These are phyloP conservation scores for Micromesistius poutassou DNA, from an alignment of 2,797 vertebrate genomes.

Conservation along the genomic window DNA sequence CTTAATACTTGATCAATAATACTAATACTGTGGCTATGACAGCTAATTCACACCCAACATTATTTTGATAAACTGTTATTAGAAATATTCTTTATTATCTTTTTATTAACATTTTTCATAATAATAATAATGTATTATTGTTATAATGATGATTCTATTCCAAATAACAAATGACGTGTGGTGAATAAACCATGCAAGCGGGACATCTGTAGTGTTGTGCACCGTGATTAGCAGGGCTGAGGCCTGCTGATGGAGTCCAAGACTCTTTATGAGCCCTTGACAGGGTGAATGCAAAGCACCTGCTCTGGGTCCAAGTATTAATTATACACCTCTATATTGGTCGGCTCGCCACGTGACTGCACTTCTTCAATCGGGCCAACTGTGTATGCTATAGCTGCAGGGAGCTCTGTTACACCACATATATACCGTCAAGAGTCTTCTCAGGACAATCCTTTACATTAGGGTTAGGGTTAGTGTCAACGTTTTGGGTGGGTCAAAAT, in stretches of 20 bases:
- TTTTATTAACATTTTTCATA: not conserved
- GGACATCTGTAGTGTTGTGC: slow-evolving; percentile 15
- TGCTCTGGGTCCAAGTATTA: slow-evolving; percentile 50
- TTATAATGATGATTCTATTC: not conserved
- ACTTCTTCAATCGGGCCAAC: slow-evolving; percentile 30
- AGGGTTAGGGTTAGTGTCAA: too few species aligned
- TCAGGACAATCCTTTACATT: not conserved
- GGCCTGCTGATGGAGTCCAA: slow-evolving; percentile 37
- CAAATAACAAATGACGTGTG: slow-evolving; percentile 7
- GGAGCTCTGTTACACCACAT: not conserved
- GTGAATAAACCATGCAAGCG: not conserved
- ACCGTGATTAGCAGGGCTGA: slow-evolving; percentile 39
- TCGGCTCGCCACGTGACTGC: slow-evolving; percentile 43
- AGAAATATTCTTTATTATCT: not conserved
- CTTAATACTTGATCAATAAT: not conserved
- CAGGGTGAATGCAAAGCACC: slow-evolving; percentile 42
- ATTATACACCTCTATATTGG: slow-evolving; percentile 56
- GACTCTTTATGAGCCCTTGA: slow-evolving; percentile 39
- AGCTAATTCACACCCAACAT: not conserved
- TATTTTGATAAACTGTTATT: not conserved
- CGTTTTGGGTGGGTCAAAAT: not conserved
- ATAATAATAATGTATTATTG: too few species aligned
- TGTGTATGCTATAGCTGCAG: not conserved
- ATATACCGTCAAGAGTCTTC: not conserved
- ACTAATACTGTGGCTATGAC: not conserved